phyloP scores from a whole-genome alignment of 2,888 invertebrate species.

The Serrognathus titanus region DNA sequence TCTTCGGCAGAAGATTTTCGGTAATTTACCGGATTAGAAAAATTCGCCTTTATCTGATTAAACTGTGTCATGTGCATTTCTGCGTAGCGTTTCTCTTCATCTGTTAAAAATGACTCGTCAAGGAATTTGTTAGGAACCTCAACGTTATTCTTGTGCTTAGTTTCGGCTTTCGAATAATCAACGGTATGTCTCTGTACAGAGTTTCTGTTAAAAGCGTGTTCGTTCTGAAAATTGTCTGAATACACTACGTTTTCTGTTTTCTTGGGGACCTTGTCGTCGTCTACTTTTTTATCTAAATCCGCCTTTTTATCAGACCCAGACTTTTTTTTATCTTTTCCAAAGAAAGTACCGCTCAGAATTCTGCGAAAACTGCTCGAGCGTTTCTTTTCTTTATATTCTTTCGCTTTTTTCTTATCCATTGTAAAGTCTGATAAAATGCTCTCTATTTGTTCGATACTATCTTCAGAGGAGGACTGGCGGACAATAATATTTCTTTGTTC shows the following conservation, averaged over 20 bases:
- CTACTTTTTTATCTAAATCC: conserved; percentile 40
- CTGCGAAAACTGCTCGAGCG: conserved; percentile 41
- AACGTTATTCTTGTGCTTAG: conserved; percentile 4
- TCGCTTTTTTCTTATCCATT: conserved; percentile 10
- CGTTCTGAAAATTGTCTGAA: conserved; percentile 41
- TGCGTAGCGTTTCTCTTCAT: conserved; percentile 36
- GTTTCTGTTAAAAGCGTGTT: conserved; percentile 38
- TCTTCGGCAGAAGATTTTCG: conserved; percentile 1
- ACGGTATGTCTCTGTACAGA: conserved; percentile 35
- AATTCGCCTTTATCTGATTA: conserved; percentile 35
- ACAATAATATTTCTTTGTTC: conserved; percentile 23
- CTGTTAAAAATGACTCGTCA: conserved; percentile 6
- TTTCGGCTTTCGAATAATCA: conserved; percentile 9
- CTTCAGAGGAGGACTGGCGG: conserved; percentile 37
- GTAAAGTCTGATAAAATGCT: conserved; percentile 37
- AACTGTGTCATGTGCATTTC: conserved; percentile 39
- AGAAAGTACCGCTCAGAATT: conserved; percentile 38
- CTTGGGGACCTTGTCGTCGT: conserved; percentile 32
- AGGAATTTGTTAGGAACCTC: conserved; percentile 10
- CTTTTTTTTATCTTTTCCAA: conserved; percentile 45
- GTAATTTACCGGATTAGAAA: conserved; percentile 25
- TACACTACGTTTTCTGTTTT: conserved; percentile 36
- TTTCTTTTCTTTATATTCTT: conserved; percentile 39
- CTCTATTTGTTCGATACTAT: conserved; percentile 39
- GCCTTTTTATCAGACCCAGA: too few relatives aligned